Evolutionary conservation across 2,797 vertebrate genomes (phyloP).

Genomic region (Lagocephalus sceleratus): DNA sequence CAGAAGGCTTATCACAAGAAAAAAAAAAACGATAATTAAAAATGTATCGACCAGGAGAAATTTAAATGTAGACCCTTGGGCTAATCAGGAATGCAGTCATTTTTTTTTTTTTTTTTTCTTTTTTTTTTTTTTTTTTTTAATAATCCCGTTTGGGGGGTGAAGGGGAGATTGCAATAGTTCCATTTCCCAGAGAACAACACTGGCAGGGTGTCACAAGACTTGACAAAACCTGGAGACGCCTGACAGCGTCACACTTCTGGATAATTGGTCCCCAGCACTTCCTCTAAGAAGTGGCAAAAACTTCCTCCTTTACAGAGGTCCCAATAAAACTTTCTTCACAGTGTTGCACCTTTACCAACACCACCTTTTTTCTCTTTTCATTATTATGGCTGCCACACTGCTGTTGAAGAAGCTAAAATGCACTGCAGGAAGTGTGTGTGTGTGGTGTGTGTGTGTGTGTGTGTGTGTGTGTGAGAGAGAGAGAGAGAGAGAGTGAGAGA

Average conservation of each 20-base stretch:
- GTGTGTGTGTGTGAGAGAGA: neutral
- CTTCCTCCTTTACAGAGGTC: constrained; percentile 64
- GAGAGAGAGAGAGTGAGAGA: constrained; percentile 40
- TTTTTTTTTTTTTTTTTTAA: constrained; percentile 17
- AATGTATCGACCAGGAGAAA: constrained; percentile 55
- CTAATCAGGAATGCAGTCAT: constrained; percentile 51
- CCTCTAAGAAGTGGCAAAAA: constrained; percentile 67
- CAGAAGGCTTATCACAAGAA: constrained; percentile 37
- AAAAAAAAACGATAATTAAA: constrained; percentile 59
- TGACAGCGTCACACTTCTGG: constrained; percentile 71
- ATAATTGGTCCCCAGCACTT: constrained; percentile 73
- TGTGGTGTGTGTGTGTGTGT: neutral
- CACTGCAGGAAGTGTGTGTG: constrained; percentile 52
- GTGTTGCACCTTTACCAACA: constrained; percentile 64
- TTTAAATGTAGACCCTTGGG: constrained; percentile 57
- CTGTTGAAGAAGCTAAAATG: constrained; percentile 44
- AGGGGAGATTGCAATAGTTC: constrained; percentile 60
- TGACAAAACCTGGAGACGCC: constrained; percentile 75
- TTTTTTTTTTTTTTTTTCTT: constrained; percentile 21
- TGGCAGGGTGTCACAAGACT: constrained; percentile 75
- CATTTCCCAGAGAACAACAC: constrained; percentile 71
- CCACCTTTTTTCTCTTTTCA: constrained; percentile 31
- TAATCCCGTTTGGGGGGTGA: constrained; percentile 31
- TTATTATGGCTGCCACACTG: constrained; percentile 38
- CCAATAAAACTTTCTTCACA: constrained; percentile 69